Evolutionary conservation across 2,888 invertebrate species (phyloP), one percentile per base, ranked within the genome.

Genomic region (Protophormia terraenovae): DNA sequence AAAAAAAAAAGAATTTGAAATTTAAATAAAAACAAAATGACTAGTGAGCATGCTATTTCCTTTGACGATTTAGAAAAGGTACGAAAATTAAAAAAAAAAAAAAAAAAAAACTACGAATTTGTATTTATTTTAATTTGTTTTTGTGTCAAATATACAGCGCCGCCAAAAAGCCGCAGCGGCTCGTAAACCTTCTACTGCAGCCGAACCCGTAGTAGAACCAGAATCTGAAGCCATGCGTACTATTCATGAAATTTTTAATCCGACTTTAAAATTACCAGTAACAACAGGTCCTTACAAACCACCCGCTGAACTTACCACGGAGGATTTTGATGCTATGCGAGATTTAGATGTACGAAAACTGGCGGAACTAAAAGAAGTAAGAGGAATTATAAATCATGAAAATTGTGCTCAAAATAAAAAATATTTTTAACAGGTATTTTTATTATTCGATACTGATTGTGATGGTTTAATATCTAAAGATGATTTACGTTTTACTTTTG

Each of bases 391-490:
- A n/a, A n/a, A n/a, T 38, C 16, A 19, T 14, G 4, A 19, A 22
- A 35, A n/a, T n/a, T 35, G 10, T 75, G 24, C 5, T 58, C 5
- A 8, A 16, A 4, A 6, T 14, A 41, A 35, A 35, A 35, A 35
- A 35, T 35, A 35, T 5, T 73, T 27, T 24, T 14, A 7, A 12
- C 22, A 50, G 95, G 95, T 94, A 1, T 95, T 95, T 89, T 92
- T 94, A 55, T 92, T 95, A 4, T 95, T 95, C 86, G 95, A 95
- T 88, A 91, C 95, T 89, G 94, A 95, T 87, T 94, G 94, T 27
- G 95, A 95, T 88, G 95, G 95, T 0, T 93, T 94, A 88, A 95
- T 95, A 85, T 95, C 95, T 88, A 94, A 94, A 88, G 94, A 93
- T 79, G 96, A 96, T 90, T 93, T 96, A 77, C 93, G 94, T 12